Evolutionary conservation across 2,888 invertebrate genomes (phyloP), one percentile per base, ranked within the genome.

Genomic region (Pollenia griseotomentosa): DNA sequence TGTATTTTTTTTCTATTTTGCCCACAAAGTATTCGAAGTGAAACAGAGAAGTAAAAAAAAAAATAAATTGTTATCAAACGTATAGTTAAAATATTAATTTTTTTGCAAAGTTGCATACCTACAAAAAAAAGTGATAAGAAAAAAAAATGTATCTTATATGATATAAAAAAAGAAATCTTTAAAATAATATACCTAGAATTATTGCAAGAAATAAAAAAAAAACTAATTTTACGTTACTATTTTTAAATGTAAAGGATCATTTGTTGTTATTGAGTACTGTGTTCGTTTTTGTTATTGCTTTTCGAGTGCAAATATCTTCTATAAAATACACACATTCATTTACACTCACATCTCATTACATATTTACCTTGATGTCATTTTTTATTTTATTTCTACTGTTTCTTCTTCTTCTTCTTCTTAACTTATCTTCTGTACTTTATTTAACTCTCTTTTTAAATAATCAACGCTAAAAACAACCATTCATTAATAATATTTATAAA

Each of bases 311-410:
- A 70, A 77, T 77, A 73, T 59, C 44, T 80, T 19, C n/a, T 68
- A 55, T 73, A 68, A 68, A 55, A 63, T 75, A 66, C 44, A 55
- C 2, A 61, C 66, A 65, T 68, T 8, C 8, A 23, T 12, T 57
- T 12, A 3, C 55, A 19, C 19, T 5, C 57, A 23, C 57, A 23
- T 23, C 14, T 73, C 33, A 33, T 33, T 33, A 33, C 33, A 33
- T 77, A 46, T 73, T 83, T 83, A 83, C 75, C 79, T 83, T 83
- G 83, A 75, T 79, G 83, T 83, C 74, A 83, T 79, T 74, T 78
- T 73, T 81, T 23, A 40, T 77, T 55, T 68, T 66, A 44, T 23
- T 70, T n/a, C 48, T 12, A 12, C 46, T 59, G 46, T 48, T 61
- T 48, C 5, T 51, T 44, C 51, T 51, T 12, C 9, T 23, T 33